Conservation (phyloP, 2,113 vertebrate species). For the Corythornis cristatus region DNA sequence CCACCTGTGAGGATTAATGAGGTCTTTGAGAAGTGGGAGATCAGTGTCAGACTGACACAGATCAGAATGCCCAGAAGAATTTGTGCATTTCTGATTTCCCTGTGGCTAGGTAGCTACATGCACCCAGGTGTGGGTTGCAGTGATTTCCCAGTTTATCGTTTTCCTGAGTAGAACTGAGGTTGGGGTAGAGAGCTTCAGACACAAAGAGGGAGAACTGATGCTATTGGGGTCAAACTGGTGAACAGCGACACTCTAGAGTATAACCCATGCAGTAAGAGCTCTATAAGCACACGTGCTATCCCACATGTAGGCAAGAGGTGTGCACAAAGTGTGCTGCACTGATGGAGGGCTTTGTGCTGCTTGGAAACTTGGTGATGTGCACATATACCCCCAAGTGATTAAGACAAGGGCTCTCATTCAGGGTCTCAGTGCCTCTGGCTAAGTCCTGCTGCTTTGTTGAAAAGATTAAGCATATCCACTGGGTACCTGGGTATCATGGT, state of each 20-base stretch:
- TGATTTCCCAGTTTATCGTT: background rate
- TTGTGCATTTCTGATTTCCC: background rate
- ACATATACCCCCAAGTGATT: background rate
- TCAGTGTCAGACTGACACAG: background rate
- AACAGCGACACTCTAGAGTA: background rate
- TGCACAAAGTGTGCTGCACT: background rate
- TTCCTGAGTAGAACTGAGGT: background rate
- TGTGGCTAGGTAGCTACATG: background rate
- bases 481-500: background rate
- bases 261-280: rapidly evolving
- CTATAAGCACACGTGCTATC: background rate
- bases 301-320: background rate
- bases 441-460: background rate
- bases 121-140: background rate
- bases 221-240: background rate
- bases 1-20: background rate
- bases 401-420: background rate
- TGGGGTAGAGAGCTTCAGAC: background rate
- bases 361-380: too few species aligned
- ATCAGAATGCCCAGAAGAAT: background rate
- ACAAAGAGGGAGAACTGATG: background rate
- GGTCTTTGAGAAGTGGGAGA: background rate
- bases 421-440: background rate
- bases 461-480: background rate
- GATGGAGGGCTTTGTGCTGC: background rate